Evolutionary conservation across 2,113 vertebrate species (phyloP).

Genomic region (Elephas maximus): DNA sequence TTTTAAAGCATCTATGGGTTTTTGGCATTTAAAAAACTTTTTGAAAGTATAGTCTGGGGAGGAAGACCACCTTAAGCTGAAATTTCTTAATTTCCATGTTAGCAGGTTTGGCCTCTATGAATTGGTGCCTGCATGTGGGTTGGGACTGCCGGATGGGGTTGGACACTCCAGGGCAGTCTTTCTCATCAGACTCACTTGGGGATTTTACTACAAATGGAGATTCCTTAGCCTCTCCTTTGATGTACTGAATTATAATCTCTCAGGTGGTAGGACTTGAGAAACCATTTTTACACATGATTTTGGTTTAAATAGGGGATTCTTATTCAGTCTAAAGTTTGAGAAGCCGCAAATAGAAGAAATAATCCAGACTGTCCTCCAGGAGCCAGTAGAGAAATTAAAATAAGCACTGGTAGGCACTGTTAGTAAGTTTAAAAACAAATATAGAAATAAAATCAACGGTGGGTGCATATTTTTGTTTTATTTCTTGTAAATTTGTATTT

Average conservation of each 20-base stretch:
- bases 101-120: not conserved
- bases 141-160: not conserved
- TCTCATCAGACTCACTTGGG: not conserved
- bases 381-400: not conserved
- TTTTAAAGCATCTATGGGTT: not conserved
- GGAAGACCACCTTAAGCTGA: too few species aligned
- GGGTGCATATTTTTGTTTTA: not conserved
- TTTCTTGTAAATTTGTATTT: not conserved
- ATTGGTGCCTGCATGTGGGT: not conserved
- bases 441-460: not conserved
- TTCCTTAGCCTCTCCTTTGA: not conserved
- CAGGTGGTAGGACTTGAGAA: not conserved
- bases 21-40: not conserved
- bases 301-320: not conserved
- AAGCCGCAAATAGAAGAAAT: not conserved
- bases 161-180: not conserved
- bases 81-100: not conserved
- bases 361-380: not conserved
- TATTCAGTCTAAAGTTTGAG: not conserved
- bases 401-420: rapidly evolving
- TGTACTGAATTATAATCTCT: not conserved
- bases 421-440: not conserved
- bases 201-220: not conserved
- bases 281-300: not conserved
- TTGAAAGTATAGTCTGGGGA: not conserved